Percentiles rank a stretch among this genome's conserved stretches.
phyloP scores from a whole-genome alignment of 2,797 vertebrate genomes.

The Calcarius lapponicus region DNA sequence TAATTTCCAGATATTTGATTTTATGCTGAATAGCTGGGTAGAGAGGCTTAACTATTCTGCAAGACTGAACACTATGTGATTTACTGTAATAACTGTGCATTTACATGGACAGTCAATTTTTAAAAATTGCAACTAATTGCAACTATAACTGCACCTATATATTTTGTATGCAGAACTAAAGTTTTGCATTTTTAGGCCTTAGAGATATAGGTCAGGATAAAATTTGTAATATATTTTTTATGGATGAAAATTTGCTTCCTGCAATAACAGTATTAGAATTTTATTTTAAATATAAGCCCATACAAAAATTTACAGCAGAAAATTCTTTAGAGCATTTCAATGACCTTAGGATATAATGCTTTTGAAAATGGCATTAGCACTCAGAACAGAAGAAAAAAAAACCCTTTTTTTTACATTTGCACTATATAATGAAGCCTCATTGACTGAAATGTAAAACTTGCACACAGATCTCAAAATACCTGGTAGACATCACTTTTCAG shows the following conservation, averaged over 20 bases:
- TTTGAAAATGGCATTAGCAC: background rate
- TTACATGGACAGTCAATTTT: background rate
- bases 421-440: background rate
- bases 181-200: background rate
- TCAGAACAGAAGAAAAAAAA: background rate
- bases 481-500: background rate
- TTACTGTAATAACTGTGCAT: background rate
- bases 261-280: background rate
- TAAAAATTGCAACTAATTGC: background rate
- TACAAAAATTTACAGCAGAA: background rate
- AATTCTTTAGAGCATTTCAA: background rate
- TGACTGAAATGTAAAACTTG: background rate
- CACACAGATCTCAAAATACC: background rate
- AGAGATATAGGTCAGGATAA: background rate
- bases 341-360: background rate
- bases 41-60: background rate
- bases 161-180: background rate
- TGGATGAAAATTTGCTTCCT: background rate
- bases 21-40: background rate
- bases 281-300: background rate
- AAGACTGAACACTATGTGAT: background rate
- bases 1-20: background rate
- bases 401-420: rapidly evolving
- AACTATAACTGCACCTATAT: background rate
- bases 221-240: background rate